A percentile compares a stretch with the other conserved stretches of the same genome.
Conservation (phyloP, 2,113 vertebrate species). For the Gallinago paraguaiae region DNA sequence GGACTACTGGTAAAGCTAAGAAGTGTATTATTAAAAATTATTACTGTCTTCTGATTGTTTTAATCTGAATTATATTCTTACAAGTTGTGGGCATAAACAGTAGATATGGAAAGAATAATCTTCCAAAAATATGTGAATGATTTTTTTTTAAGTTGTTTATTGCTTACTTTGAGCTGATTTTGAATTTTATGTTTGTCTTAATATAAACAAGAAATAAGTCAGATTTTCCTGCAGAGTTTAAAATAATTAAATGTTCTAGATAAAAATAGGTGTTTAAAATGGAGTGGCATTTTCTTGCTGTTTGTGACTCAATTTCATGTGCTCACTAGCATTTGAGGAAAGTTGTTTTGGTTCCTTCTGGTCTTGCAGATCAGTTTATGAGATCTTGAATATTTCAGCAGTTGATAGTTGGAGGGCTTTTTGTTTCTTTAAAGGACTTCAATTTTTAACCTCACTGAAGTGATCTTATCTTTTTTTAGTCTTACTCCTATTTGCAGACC, state of each 20-base stretch:
- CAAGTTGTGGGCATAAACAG: not conserved
- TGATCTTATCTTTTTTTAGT: not conserved
- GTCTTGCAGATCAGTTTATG: not conserved
- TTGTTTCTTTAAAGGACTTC: not conserved
- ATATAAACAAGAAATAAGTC: not conserved
- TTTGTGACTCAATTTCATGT: not conserved
- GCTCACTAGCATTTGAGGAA: not conserved
- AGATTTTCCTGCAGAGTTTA: not conserved
- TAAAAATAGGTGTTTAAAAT: not conserved
- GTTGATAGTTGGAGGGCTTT: not conserved
- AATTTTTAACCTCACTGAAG: not conserved
- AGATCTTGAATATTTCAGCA: not conserved
- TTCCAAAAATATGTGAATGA: not conserved
- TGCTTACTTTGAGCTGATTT: not conserved
- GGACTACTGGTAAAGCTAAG: not conserved
- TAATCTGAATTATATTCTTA: not conserved
- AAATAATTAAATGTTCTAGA: not conserved
- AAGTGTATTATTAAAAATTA: not conserved
- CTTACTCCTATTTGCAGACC: not conserved
- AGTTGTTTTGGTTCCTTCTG: not conserved
- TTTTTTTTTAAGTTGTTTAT: not conserved
- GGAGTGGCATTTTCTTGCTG: not conserved
- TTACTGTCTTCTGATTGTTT: not conserved
- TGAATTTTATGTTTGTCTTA: not conserved
- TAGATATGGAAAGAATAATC: not conserved